These are phyloP conservation scores for Aphodius sticticus DNA, from an alignment of 2,888 invertebrate species.

Conservation along the genomic window DNA sequence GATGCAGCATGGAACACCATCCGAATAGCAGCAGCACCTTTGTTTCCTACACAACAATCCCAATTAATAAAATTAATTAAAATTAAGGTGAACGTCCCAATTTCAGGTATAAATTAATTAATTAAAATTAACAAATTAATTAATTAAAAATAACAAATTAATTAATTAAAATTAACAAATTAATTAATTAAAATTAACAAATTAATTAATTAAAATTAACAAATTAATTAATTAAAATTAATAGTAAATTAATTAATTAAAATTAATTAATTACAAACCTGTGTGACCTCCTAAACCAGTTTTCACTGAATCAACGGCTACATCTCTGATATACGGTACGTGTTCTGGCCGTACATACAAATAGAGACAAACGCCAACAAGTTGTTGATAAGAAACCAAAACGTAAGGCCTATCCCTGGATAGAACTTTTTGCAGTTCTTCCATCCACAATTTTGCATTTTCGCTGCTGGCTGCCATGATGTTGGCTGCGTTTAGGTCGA, in stretches of 20 bases:
- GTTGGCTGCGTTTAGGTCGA: constrained; percentile 97
- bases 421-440: constrained; percentile 91
- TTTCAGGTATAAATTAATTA: not conserved
- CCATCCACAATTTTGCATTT: constrained; percentile 95
- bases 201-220: too few relatives aligned
- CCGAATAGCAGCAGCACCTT: constrained; percentile 94
- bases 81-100: too few relatives aligned
- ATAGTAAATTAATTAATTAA: not conserved
- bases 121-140: not conserved
- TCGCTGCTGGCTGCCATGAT: constrained; percentile 95
- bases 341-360: constrained; percentile 91
- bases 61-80: not conserved
- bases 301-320: constrained; percentile 95
- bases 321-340: constrained; percentile 89
- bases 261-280: constrained; percentile 55
- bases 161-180: not conserved
- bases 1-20: constrained; percentile 93
- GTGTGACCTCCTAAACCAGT: constrained; percentile 98
- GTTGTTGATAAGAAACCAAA: constrained; percentile 89
- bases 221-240: too few relatives aligned
- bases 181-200: not conserved
- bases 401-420: constrained; percentile 86
- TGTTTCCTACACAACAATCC: constrained; percentile 71
- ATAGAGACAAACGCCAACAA: constrained; percentile 97
- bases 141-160: not conserved